Evolutionary conservation across 2,797 vertebrate species (phyloP).

Genomic region (Linurgus olivaceus): DNA sequence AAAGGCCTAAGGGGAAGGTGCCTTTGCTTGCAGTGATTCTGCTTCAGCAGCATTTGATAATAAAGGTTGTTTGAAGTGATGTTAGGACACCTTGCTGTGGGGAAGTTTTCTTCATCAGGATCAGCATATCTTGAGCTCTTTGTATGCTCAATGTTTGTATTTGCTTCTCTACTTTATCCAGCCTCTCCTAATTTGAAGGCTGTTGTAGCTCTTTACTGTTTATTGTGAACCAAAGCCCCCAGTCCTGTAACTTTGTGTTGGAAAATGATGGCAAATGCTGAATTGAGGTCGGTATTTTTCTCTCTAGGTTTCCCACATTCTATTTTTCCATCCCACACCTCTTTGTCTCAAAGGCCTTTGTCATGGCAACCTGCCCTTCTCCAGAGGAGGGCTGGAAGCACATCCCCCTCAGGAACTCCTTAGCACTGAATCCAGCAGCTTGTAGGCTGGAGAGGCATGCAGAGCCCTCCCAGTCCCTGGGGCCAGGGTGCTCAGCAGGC

Average conservation of each 20-base stretch:
- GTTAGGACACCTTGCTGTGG: background rate
- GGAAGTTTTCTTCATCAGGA: background rate
- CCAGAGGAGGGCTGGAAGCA: constrained; percentile 44
- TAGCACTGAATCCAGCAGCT: background rate
- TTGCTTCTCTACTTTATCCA: background rate
- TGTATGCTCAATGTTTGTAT: background rate
- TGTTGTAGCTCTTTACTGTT: background rate
- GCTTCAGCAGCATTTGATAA: background rate
- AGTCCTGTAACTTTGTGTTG: background rate
- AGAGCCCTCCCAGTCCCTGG: background rate
- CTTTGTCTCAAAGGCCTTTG: constrained; percentile 59
- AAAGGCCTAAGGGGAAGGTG: constrained; percentile 9
- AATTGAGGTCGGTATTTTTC: background rate
- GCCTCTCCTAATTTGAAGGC: background rate
- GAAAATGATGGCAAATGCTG: background rate
- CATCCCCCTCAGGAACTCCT: constrained; percentile 46
- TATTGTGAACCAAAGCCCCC: background rate
- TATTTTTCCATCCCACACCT: constrained; percentile 50
- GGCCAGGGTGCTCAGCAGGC: background rate
- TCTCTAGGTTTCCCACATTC: constrained; percentile 7
- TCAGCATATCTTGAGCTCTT: background rate
- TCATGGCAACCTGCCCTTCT: constrained; percentile 60
- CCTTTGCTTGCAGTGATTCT: constrained; percentile 28
- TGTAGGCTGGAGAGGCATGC: background rate
- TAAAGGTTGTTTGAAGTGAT: background rate